Base-by-base conservation (phyloP, 1,140 invertebrate species). In the Drosophila nigromelanica region DNA sequence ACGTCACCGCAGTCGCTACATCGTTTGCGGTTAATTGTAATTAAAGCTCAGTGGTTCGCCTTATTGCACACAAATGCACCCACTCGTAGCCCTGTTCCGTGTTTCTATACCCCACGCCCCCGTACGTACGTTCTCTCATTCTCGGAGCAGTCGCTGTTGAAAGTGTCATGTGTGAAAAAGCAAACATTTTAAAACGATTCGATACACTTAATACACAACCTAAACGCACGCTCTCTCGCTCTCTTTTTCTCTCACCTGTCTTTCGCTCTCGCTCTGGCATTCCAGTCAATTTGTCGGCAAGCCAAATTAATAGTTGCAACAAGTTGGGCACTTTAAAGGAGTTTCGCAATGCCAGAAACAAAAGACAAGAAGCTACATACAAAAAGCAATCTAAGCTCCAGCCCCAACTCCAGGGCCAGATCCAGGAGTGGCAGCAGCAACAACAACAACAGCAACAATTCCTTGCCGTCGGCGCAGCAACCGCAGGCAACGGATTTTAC, bases 21-120 rank as follows among this genome's bases (percentile, higher is more conserved):
- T 86, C 78, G 82, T 82, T 87, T 89, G 83, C 37, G 82, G 83
- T 87, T 79, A 82, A 79, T 76, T 87, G 82, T 87, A 87, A 87
- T 89, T 87, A 87, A 89, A 87, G 79, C 87, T 82, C 82, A 73
- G 79, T 75, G 75, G 63, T 68, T 70, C 76, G 76, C 76, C 71
- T 64, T 68, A 71, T 61, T 56, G 76, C 64, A 78, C 71, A 82
- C 56, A 73, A 24, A 24, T 81, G 78, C 66, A 60, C 40, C 68
- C 60, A 62, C 62, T 42, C 33, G 18, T 42, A 48, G 3, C 18
- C n/a, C 30, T 14, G 30, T 0, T 8, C 6, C 5, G 4, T 24
- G 42, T 4, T 8, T 30, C n/a, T 0, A 35, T 47, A 12, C 7
- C n/a, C 4, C 21, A 14, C 58, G 15, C 52, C 40, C 14, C 10